These are phyloP conservation scores for Syrista parreyssii DNA, from an alignment of 2,888 invertebrate species.

Conservation along the genomic window DNA sequence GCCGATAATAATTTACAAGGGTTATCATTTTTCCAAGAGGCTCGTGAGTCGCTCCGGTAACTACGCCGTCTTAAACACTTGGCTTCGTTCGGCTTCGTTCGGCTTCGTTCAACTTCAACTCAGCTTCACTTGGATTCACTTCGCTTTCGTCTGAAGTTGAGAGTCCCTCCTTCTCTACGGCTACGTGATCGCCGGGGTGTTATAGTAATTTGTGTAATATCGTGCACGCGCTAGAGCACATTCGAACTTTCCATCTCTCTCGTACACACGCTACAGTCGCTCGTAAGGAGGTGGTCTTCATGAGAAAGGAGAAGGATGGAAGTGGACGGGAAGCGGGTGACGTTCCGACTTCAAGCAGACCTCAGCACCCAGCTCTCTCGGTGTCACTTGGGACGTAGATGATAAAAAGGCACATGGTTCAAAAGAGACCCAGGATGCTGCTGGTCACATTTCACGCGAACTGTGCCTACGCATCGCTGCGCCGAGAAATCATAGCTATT, in stretches of 20 bases:
- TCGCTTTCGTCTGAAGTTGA: conserved; percentile 38
- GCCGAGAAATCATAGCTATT: conserved; percentile 39
- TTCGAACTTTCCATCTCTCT: background rate
- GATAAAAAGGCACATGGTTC: background rate
- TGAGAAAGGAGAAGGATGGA: background rate
- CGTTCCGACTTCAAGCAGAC: background rate
- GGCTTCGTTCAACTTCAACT: background rate
- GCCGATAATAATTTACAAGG: conserved; percentile 45
- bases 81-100: too few relatives aligned
- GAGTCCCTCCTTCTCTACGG: conserved; percentile 32
- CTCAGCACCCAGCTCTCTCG: background rate
- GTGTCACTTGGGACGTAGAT: background rate
- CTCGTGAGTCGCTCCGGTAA: background rate
- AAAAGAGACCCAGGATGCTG: background rate
- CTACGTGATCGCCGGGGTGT: conserved; percentile 48
- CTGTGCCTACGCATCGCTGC: conserved; percentile 33
- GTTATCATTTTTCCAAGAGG: conserved; percentile 30
- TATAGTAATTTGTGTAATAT: conserved; percentile 49
- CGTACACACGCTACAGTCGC: background rate
- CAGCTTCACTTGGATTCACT: background rate
- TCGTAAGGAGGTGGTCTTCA: background rate
- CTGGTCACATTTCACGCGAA: conserved; percentile 33
- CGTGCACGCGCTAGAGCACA: conserved; percentile 24
- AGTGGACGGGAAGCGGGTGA: background rate
- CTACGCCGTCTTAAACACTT: background rate